These are phyloP conservation scores for Nezara viridula DNA, from an alignment of 2,888 invertebrate genomes.

Conservation along the genomic window DNA sequence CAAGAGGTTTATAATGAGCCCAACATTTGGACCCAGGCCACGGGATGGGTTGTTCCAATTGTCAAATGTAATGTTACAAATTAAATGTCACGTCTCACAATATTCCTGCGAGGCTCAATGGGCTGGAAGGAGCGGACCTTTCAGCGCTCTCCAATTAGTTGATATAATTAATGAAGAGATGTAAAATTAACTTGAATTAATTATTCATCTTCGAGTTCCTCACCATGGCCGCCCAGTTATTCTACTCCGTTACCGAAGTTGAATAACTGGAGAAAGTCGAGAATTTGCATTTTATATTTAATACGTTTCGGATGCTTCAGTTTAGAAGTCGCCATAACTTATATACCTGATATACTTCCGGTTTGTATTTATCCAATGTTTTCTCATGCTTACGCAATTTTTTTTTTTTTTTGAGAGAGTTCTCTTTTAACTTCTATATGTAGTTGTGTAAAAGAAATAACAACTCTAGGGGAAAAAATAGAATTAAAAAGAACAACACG, in stretches of 20 bases:
- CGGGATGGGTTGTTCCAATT: slow-evolving; percentile 41
- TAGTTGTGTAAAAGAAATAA: background rate
- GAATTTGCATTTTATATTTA: slow-evolving; percentile 2
- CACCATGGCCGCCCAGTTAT: background rate
- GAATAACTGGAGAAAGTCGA: slow-evolving; percentile 23
- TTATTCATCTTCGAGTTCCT: background rate
- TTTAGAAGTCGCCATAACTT: background rate
- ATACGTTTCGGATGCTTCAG: background rate
- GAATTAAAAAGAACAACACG: too few species aligned
- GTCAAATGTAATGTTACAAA: slow-evolving; percentile 42
- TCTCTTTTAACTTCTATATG: background rate
- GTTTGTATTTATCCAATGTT: background rate
- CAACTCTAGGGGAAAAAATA: too few species aligned
- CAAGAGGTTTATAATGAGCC: slow-evolving; percentile 41
- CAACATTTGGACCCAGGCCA: slow-evolving; percentile 12
- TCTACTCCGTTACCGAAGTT: background rate
- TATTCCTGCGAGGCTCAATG: slow-evolving; percentile 17
- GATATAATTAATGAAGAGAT: background rate
- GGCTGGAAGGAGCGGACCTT: background rate
- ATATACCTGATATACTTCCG: background rate
- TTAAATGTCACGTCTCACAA: slow-evolving; percentile 39
- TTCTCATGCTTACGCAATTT: background rate
- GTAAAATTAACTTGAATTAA: background rate
- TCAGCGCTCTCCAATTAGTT: slow-evolving; percentile 13
- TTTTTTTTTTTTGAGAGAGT: background rate